These are phyloP conservation scores for Phorcus lineatus DNA, from an alignment of 2,888 invertebrate species.

Conservation along the genomic window DNA sequence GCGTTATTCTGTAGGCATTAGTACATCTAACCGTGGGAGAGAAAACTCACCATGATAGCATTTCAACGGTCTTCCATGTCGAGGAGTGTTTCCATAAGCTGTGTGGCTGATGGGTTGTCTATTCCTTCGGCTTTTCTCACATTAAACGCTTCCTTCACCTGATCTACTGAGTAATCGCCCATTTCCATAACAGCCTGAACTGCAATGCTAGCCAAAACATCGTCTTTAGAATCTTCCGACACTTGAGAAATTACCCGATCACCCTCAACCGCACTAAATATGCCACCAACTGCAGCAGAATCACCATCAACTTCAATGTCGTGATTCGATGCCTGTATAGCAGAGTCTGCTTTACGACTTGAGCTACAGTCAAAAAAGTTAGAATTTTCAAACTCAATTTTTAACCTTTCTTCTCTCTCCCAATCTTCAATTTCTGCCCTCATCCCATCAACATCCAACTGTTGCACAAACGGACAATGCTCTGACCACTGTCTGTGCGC, in stretches of 20 bases:
- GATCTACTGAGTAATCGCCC: not conserved
- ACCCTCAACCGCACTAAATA: not conserved
- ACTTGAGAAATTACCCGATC: not conserved
- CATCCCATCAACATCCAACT: not conserved
- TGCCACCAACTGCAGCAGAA: not conserved
- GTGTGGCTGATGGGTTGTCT: no score
- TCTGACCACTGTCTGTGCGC: not conserved
- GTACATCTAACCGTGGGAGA: no score
- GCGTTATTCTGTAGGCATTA: no score
- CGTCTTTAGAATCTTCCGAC: not conserved
- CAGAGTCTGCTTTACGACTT: not conserved
- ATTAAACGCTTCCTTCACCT: not conserved
- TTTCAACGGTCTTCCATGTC: no score
- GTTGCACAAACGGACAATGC: not conserved
- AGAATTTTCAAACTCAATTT: not conserved
- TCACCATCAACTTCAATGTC: not conserved
- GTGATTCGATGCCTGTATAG: not conserved
- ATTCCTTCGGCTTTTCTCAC: not conserved
- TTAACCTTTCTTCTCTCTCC: not conserved
- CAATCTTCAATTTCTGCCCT: not conserved
- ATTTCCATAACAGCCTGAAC: not conserved
- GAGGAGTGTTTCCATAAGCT: no score
- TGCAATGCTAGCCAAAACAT: not conserved
- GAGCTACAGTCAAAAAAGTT: not conserved
- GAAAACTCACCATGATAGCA: no score